Percentiles rank a stretch among this genome's conserved stretches.
These are phyloP conservation scores for Mactra quadrangularis DNA, from an alignment of 1,140 invertebrate species.

Conservation along the genomic window DNA sequence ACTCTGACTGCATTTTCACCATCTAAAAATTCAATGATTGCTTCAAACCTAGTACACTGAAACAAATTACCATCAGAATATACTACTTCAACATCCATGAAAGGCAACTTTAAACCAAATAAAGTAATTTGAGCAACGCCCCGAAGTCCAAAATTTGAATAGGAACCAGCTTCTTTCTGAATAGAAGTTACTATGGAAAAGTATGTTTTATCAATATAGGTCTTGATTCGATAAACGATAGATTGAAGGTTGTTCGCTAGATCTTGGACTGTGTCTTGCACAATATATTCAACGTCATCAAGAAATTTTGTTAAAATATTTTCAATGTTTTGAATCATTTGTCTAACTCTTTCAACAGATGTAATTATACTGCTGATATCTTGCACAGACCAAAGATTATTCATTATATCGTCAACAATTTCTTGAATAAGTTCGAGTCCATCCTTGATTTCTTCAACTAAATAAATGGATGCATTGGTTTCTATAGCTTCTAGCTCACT, in stretches of 20 bases:
- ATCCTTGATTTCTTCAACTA: neutral
- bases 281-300: constrained; percentile 18
- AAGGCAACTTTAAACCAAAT: neutral
- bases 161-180: neutral
- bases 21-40: neutral
- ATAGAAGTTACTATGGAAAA: neutral
- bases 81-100: constrained; percentile 2
- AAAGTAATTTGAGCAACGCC: neutral
- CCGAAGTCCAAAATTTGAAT: neutral
- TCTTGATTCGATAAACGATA: neutral
- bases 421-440: neutral
- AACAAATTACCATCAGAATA: neutral
- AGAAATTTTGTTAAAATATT: neutral
- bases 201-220: neutral
- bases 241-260: neutral
- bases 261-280: neutral
- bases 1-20: constrained; percentile 12
- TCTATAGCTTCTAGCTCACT: neutral
- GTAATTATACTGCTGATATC: neutral
- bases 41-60: neutral
- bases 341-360: neutral
- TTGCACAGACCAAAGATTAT: neutral
- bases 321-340: neutral
- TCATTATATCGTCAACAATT: neutral
- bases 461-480: neutral